A percentile compares a stretch with the other conserved stretches of the same genome.
Conservation (phyloP, 1,140 invertebrate genomes). For the Zaprionus camerounensis region DNA sequence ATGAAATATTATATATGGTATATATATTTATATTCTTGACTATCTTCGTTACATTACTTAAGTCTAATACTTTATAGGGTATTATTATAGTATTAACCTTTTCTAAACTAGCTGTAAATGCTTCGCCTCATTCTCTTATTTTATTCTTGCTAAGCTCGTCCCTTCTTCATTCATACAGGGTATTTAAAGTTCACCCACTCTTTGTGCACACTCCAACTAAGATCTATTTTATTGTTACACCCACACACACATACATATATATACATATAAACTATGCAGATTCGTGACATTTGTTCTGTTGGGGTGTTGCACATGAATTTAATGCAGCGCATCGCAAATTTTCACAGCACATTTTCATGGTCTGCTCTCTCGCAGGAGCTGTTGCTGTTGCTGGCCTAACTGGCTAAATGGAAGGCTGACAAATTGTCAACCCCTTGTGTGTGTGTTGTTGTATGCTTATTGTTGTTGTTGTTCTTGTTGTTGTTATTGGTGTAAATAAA, state of each 20-base stretch:
- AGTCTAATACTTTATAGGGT: background rate
- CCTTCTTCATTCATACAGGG: background rate
- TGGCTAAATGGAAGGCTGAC: conserved; percentile 77
- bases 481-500: conserved; percentile 67
- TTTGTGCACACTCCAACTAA: background rate
- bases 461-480: conserved; percentile 17
- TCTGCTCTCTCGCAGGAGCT: conserved; percentile 19
- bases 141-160: no score
- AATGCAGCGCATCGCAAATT: conserved; percentile 76
- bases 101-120: no score
- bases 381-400: conserved; percentile 46
- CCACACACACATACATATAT: background rate
- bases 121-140: no score
- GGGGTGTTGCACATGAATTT: conserved; percentile 60
- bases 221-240: conserved; percentile 42
- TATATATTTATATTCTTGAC: no score
- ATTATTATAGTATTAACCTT: background rate
- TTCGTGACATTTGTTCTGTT: conserved; percentile 40
- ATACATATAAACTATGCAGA: background rate
- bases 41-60: background rate
- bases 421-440: conserved; percentile 67
- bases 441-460: conserved; percentile 26
- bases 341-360: conserved; percentile 74
- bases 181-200: background rate
- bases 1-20: no score